These are phyloP conservation scores for Andrena minutula DNA, from an alignment of 2,888 invertebrate genomes.

Conservation along the genomic window DNA sequence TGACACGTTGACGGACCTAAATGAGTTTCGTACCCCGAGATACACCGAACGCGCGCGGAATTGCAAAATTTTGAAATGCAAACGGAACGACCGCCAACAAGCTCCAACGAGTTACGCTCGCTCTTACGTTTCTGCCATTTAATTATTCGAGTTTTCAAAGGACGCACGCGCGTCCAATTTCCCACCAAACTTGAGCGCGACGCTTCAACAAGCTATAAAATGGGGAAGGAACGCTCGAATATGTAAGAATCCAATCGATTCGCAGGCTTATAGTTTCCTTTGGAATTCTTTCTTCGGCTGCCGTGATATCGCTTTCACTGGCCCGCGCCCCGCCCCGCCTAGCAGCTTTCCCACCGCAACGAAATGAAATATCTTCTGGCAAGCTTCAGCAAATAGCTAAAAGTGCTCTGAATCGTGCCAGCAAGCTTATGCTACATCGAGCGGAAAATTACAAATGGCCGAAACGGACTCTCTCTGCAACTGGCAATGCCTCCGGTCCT, in stretches of 20 bases:
- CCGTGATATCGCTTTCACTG: conserved; percentile 49
- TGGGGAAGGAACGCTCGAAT: background rate
- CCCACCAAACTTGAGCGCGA: background rate
- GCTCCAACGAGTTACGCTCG: background rate
- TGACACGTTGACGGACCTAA: conserved; percentile 50
- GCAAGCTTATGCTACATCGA: conserved; percentile 77
- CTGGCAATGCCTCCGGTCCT: conserved; percentile 65
- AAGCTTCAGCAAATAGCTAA: conserved; percentile 71
- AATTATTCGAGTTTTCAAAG: background rate
- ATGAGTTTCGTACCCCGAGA: conserved; percentile 47
- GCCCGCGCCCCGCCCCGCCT: background rate
- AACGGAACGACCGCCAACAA: conserved; percentile 18
- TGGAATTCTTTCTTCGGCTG: conserved; percentile 11
- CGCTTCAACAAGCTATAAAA: background rate
- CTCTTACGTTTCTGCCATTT: background rate
- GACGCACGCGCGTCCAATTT: background rate
- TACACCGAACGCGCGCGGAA: conserved; percentile 26
- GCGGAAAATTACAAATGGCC: conserved; percentile 81
- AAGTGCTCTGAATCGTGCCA: conserved; percentile 76
- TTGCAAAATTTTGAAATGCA: conserved; percentile 45
- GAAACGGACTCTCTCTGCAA: conserved; percentile 66
- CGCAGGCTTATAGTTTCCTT: conserved; percentile 22
- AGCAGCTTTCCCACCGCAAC: conserved; percentile 20
- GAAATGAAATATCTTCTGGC: conserved; percentile 71
- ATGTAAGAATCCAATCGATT: conserved; percentile 11